Conservation (phyloP, 2,888 invertebrate species). For the Drosophila flavopinicola region DNA sequence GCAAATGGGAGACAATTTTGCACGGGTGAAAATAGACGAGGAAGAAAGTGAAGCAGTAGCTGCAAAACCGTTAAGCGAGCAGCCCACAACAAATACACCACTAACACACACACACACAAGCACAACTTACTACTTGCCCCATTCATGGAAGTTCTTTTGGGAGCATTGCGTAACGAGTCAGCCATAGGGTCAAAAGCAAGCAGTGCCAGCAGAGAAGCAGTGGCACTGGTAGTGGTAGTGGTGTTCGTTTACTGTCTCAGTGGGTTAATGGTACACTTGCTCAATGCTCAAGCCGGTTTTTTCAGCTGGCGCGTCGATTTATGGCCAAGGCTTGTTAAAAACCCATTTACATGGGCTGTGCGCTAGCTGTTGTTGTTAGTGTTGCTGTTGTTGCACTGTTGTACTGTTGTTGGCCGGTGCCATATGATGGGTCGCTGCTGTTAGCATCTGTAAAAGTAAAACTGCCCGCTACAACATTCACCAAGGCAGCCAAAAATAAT, state of each 20-base stretch:
- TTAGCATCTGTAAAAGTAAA: slow-evolving; percentile 74
- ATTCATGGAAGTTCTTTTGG: slow-evolving; percentile 62
- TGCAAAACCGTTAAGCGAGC: slow-evolving; percentile 50
- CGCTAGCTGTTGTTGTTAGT: slow-evolving; percentile 3
- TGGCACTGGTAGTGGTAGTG: slow-evolving; percentile 22
- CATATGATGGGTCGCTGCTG: slow-evolving; percentile 49
- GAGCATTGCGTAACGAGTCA: slow-evolving; percentile 59
- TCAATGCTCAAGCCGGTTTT: slow-evolving; percentile 65
- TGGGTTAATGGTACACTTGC: slow-evolving; percentile 85
- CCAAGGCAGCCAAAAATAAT: slow-evolving; percentile 60
- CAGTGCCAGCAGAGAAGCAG: slow-evolving; percentile 6
- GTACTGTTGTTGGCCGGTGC: slow-evolving; percentile 41
- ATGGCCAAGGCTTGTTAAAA: slow-evolving; percentile 73
- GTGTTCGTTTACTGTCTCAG: slow-evolving; percentile 83
- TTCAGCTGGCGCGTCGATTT: slow-evolving; percentile 58
- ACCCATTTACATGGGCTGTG: slow-evolving; percentile 70
- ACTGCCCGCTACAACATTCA: slow-evolving; percentile 70
- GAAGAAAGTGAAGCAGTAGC: slow-evolving; percentile 58
- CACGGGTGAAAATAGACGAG: slow-evolving; percentile 52
- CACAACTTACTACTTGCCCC: slow-evolving; percentile 26
- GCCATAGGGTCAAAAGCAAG: slow-evolving; percentile 49
- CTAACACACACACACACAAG: slow-evolving; percentile 22
- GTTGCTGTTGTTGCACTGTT: neutral
- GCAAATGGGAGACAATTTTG: slow-evolving; percentile 57
- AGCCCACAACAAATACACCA: no score